A percentile compares a stretch with the other conserved stretches of the same genome.
These are phyloP conservation scores for Nycteola revayana DNA, from an alignment of 2,888 invertebrate genomes.

Conservation along the genomic window DNA sequence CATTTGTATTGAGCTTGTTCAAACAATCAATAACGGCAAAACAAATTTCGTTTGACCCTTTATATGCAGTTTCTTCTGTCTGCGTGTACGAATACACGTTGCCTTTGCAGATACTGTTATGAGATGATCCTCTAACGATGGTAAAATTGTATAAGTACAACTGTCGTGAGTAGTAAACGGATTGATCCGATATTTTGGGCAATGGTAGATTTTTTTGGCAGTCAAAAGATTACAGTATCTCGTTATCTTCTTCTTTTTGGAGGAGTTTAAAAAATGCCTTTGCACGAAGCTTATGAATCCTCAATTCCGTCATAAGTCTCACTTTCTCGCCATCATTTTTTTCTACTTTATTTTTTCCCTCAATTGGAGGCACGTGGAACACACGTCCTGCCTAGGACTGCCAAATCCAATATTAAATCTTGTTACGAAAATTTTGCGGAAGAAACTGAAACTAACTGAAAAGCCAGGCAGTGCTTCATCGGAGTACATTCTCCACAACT, in stretches of 20 bases:
- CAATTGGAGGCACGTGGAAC: conserved; percentile 9
- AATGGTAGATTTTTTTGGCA: conserved; percentile 1
- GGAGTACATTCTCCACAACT: conserved; percentile 9
- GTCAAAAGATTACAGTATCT: conserved; percentile 4
- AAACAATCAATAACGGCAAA: conserved; percentile 18
- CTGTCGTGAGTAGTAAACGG: background rate
- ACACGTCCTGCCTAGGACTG: conserved; percentile 7
- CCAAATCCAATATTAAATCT: conserved; percentile 10
- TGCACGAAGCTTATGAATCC: conserved; percentile 7
- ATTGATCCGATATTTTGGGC: background rate
- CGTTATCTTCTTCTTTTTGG: conserved; percentile 5
- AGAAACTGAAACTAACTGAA: conserved; percentile 3
- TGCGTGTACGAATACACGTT: conserved; percentile 21
- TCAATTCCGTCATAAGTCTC: background rate
- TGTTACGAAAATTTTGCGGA: conserved; percentile 3
- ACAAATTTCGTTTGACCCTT: conserved; percentile 22
- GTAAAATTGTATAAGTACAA: conserved; percentile 2
- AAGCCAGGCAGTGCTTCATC: conserved; percentile 7
- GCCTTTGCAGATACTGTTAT: conserved; percentile 14
- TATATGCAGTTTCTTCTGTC: conserved; percentile 14
- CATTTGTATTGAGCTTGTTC: conserved; percentile 12
- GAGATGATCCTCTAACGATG: conserved; percentile 2
- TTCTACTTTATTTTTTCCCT: conserved; percentile 3
- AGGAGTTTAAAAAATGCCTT: conserved; percentile 9
- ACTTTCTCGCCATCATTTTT: conserved; percentile 1